Conservation (phyloP, 2,888 invertebrate genomes). For the Drosophila austrosaltans region DNA sequence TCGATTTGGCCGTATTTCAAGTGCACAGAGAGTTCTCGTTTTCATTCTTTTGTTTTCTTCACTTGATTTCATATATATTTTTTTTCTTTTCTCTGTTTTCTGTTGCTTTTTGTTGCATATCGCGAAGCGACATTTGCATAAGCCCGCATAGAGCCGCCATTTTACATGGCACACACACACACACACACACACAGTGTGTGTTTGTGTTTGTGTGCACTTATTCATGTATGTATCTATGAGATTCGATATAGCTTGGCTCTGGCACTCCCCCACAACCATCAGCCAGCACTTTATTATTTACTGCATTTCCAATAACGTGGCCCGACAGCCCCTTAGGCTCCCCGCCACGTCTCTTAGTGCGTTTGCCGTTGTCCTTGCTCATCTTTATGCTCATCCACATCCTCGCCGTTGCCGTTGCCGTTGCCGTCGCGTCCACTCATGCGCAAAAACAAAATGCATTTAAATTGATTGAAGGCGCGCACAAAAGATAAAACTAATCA, state of each 20-base stretch:
- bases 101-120: slow-evolving; percentile 45
- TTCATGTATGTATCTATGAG: slow-evolving; percentile 9
- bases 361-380: slow-evolving; percentile 18
- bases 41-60: slow-evolving; percentile 19
- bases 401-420: slow-evolving; percentile 50
- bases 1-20: slow-evolving; percentile 43
- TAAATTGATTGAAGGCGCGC: slow-evolving; percentile 70
- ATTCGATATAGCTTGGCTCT: slow-evolving; percentile 1
- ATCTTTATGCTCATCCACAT: slow-evolving; percentile 5
- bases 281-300: slow-evolving; percentile 59
- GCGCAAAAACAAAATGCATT: slow-evolving; percentile 75
- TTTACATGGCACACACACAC: slow-evolving; percentile 32
- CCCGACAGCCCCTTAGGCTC: slow-evolving; percentile 4
- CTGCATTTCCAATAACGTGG: slow-evolving; percentile 68
- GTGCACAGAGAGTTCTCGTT: slow-evolving; percentile 38
- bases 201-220: slow-evolving; percentile 11
- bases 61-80: slow-evolving; percentile 4
- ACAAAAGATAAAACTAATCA: slow-evolving; percentile 73
- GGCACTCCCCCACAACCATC: not conserved
- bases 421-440: slow-evolving; percentile 60
- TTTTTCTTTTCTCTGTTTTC: not conserved
- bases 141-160: slow-evolving; percentile 61
- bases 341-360: not conserved
- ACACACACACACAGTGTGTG: not conserved
- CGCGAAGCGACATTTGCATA: slow-evolving; percentile 70